These are phyloP conservation scores for Cerastis leucographa DNA, from an alignment of 2,888 invertebrate species.

Conservation along the genomic window DNA sequence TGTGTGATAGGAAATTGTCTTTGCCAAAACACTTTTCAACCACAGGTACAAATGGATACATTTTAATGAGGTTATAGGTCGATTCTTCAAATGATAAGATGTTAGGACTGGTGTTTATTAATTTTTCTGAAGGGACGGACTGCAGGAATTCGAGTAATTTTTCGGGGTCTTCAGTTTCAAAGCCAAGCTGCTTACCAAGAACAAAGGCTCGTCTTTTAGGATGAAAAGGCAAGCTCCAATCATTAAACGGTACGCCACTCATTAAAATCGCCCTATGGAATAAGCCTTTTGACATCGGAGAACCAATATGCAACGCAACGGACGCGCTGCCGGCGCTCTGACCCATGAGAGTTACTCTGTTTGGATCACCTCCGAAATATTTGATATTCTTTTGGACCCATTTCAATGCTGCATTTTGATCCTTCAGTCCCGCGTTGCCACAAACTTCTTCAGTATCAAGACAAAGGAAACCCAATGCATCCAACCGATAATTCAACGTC, in stretches of 20 bases:
- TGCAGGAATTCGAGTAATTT: conserved; percentile 37
- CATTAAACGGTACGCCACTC: conserved; percentile 20
- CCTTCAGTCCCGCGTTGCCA: conserved; percentile 49
- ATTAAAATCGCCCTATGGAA: conserved; percentile 34
- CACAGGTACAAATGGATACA: conserved; percentile 43
- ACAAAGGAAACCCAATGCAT: conserved; percentile 28
- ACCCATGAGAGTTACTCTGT: conserved; percentile 39
- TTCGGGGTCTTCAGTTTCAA: conserved; percentile 16
- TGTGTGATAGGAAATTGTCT: conserved; percentile 26
- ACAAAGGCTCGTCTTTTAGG: conserved; percentile 37
- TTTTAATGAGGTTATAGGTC: conserved; percentile 11
- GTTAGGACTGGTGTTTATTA: conserved; percentile 24
- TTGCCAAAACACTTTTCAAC: conserved; percentile 28
- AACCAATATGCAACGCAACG: conserved; percentile 29
- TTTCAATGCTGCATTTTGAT: conserved; percentile 35
- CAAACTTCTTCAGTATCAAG: conserved; percentile 31
- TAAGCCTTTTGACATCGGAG: conserved; percentile 38
- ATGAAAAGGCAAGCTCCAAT: conserved; percentile 21
- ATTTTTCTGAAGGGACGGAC: conserved; percentile 19
- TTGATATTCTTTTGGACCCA: conserved; percentile 39
- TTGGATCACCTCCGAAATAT: conserved; percentile 32
- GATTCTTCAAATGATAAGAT: conserved; percentile 35
- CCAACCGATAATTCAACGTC: conserved; percentile 38
- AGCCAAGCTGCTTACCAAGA: conserved; percentile 37
- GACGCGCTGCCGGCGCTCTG: conserved; percentile 37